These are phyloP conservation scores for Mesorhabditis sp. DNA, from an alignment of 2,888 invertebrate species.

Conservation along the genomic window DNA sequence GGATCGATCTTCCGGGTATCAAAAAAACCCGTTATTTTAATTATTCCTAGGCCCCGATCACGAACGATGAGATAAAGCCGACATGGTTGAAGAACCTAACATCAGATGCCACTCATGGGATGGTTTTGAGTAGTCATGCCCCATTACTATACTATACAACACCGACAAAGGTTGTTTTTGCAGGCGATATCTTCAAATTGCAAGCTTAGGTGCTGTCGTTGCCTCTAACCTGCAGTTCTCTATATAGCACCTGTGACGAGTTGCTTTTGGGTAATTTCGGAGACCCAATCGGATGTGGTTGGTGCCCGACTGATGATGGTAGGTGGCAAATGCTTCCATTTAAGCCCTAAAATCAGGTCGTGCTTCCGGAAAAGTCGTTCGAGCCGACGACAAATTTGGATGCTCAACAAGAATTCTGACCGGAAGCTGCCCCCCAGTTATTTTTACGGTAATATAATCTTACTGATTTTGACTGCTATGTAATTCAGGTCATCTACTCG, in stretches of 20 bases:
- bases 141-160: neutral
- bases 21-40: neutral
- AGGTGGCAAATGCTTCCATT: neutral
- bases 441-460: neutral
- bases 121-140: neutral
- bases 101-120: neutral
- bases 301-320: constrained; percentile 3
- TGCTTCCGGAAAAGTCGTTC: neutral
- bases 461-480: neutral
- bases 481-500: neutral
- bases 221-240: neutral
- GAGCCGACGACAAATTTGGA: neutral
- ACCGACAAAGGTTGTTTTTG: neutral
- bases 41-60: neutral
- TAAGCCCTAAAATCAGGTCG: neutral
- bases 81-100: neutral
- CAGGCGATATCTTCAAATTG: neutral
- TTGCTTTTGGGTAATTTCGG: neutral
- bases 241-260: neutral
- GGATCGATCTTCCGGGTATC: constrained; percentile 2
- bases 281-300: neutral
- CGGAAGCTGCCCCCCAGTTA: neutral
- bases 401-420: neutral
- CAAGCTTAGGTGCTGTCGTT: neutral
- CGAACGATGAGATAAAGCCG: neutral